These are phyloP conservation scores for Catharus ustulatus DNA, from an alignment of 2,797 vertebrate species.

Conservation along the genomic window DNA sequence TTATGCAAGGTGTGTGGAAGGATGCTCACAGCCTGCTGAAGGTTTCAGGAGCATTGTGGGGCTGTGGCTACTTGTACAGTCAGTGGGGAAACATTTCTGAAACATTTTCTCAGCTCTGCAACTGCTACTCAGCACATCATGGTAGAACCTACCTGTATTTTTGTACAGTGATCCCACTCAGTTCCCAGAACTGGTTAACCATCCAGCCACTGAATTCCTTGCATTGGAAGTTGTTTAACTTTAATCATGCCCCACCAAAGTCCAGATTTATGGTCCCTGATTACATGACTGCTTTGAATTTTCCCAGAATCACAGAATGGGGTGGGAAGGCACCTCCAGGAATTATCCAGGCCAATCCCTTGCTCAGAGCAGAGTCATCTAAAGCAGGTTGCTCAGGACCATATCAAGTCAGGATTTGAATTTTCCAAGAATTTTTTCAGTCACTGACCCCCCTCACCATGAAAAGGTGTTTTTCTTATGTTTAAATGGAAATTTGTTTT, in stretches of 20 bases:
- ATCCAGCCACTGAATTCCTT: background rate
- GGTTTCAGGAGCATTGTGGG: background rate
- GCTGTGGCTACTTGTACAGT: background rate
- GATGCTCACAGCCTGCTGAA: background rate
- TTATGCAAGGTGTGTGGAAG: background rate
- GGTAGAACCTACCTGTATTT: background rate
- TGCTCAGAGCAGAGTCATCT: background rate
- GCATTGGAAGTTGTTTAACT: background rate
- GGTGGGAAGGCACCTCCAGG: background rate
- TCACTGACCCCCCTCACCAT: background rate
- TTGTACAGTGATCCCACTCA: background rate
- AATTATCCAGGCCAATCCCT: background rate
- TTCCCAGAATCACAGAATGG: background rate
- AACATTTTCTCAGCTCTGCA: background rate
- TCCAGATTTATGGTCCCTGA: background rate
- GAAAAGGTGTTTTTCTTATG: background rate
- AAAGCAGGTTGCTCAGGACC: background rate
- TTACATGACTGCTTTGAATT: background rate
- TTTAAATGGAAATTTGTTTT: background rate
- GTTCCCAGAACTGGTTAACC: background rate
- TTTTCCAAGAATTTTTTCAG: background rate
- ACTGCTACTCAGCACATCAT: background rate
- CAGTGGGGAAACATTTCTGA: background rate
- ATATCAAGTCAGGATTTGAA: background rate
- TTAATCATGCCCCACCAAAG: background rate